Conservation (phyloP, 2,888 invertebrate species). For the Pinctada fucata region DNA sequence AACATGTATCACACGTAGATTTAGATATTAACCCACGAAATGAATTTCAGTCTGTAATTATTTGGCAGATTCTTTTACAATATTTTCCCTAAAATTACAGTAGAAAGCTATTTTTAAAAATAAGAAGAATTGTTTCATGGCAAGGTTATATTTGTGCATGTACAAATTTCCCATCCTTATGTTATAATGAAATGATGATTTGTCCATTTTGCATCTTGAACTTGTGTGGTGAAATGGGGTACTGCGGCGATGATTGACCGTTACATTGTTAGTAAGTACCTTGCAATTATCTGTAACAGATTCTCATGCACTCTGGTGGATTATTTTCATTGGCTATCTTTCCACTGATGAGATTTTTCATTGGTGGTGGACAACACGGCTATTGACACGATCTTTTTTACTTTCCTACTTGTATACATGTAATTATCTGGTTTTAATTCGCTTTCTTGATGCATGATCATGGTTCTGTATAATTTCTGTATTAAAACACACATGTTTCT, state of each 20-base stretch:
- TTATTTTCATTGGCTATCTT: background rate
- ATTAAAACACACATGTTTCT: too few species aligned
- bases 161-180: too few species aligned
- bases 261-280: slow-evolving; percentile 2
- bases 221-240: background rate
- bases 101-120: too few species aligned
- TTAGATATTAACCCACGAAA: too few species aligned
- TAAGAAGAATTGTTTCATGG: too few species aligned
- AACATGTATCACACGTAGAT: too few species aligned
- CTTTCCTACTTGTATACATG: too few species aligned
- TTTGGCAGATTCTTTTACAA: slow-evolving; percentile 12
- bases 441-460: background rate
- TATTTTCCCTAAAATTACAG: too few species aligned
- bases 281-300: background rate
- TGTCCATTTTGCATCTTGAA: slow-evolving; percentile 13
- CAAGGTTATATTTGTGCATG: too few species aligned
- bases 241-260: background rate
- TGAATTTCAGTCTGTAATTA: too few species aligned
- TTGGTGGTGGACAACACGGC: background rate
- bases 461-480: background rate
- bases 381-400: too few species aligned
- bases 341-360: background rate
- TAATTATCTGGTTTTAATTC: background rate
- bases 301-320: background rate
- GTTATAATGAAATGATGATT: background rate